These are phyloP conservation scores for Prionailurus viverrinus DNA, from an alignment of 2,113 vertebrate species.

Conservation along the genomic window DNA sequence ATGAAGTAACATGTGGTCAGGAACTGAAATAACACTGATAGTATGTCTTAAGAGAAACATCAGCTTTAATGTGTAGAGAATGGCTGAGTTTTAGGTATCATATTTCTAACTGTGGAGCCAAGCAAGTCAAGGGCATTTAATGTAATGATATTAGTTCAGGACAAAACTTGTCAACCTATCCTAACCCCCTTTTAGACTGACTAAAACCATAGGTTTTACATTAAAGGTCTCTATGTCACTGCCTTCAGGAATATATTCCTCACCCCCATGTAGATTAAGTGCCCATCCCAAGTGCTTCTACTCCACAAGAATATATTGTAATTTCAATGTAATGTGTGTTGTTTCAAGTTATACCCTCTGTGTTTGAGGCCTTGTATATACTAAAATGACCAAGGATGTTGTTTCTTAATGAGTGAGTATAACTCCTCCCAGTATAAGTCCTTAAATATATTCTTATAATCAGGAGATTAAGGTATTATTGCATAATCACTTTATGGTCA, in stretches of 20 bases:
- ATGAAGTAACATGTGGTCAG: background rate
- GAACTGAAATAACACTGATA: background rate
- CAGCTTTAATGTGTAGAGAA: background rate
- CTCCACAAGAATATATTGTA: background rate
- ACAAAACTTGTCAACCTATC: background rate
- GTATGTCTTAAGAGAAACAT: background rate
- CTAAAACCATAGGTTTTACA: background rate
- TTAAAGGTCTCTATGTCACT: background rate
- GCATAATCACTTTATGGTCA: background rate
- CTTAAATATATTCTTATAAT: background rate
- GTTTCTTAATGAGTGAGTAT: background rate
- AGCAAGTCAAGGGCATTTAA: background rate
- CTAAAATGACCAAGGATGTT: background rate
- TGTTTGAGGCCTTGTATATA: background rate
- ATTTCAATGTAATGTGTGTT: background rate
- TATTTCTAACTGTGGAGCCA: background rate
- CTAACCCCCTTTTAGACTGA: background rate
- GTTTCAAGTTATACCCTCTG: background rate
- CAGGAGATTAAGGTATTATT: background rate
- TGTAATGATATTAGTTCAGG: background rate
- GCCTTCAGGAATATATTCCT: background rate
- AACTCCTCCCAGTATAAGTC: background rate
- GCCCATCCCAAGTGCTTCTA: no score
- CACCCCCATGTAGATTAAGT: background rate
- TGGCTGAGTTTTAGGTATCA: background rate